These are phyloP conservation scores for Mirza zaza DNA, from an alignment of 2,113 vertebrate genomes.

Conservation along the genomic window DNA sequence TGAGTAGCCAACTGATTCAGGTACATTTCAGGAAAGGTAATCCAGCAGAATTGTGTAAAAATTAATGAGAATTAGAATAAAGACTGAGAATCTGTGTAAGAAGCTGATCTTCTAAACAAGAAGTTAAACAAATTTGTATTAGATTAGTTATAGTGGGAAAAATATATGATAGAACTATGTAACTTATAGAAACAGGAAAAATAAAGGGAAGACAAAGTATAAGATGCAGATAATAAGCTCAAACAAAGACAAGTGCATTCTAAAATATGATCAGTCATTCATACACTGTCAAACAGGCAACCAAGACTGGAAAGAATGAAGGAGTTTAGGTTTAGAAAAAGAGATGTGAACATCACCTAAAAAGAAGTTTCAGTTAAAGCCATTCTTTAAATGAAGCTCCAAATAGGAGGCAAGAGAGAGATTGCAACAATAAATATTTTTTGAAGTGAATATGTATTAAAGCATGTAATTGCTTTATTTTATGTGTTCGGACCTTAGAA, in stretches of 20 bases:
- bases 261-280: background rate
- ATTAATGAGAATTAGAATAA: constrained; percentile 19
- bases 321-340: background rate
- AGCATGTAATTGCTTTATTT: constrained; percentile 1
- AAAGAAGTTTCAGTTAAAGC: background rate
- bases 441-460: constrained; percentile 14
- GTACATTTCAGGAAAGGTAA: constrained; percentile 16
- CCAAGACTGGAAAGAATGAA: background rate
- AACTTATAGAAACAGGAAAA: background rate
- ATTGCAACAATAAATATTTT: background rate
- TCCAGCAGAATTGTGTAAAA: background rate
- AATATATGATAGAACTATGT: background rate
- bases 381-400: background rate
- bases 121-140: constrained; percentile 8
- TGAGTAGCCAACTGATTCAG: background rate
- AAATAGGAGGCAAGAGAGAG: background rate
- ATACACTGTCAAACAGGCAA: background rate
- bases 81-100: background rate
- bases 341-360: background rate
- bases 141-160: background rate
- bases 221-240: background rate
- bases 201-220: background rate
- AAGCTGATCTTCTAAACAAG: background rate
- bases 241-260: background rate
- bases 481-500: background rate